Conservation (phyloP, 2,797 vertebrate species). For the Periparus ater region DNA sequence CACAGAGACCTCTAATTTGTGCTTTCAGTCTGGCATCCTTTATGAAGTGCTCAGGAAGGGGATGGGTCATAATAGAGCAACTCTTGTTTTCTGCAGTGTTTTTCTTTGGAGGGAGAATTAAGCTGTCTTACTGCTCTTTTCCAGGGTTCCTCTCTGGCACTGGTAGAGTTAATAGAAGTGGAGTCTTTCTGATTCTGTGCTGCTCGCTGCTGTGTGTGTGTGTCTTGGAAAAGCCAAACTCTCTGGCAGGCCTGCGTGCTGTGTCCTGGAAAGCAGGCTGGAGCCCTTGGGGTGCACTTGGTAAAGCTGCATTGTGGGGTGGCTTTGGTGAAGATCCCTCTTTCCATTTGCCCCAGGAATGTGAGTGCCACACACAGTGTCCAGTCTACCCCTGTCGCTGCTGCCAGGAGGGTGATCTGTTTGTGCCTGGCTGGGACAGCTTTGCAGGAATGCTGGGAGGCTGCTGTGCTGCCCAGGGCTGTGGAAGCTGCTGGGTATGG, state of each 20-base stretch:
- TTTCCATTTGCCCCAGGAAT: background rate
- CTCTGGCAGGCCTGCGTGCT: background rate
- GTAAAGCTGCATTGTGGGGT: background rate
- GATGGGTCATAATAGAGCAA: background rate
- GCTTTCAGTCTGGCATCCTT: background rate
- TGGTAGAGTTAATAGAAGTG: slow-evolving; percentile 22
- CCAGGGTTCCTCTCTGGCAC: background rate
- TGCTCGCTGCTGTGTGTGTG: background rate
- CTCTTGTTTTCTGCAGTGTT: background rate
- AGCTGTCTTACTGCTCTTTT: background rate
- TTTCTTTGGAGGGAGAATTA: background rate
- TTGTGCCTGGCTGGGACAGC: background rate
- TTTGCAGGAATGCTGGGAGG: background rate
- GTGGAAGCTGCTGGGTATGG: background rate
- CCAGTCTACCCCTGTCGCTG: background rate
- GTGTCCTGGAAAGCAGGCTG: slow-evolving; percentile 39
- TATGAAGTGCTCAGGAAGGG: background rate
- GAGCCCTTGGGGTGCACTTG: background rate
- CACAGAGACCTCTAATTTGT: slow-evolving; percentile 17
- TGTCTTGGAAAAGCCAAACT: slow-evolving; percentile 12
- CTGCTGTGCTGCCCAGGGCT: background rate
- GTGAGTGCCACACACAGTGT: background rate
- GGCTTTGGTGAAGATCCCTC: background rate
- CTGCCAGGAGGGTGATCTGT: background rate
- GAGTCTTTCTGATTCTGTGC: slow-evolving; percentile 13